Evolutionary conservation across 2,113 vertebrate species (phyloP).

Genomic region (Notothenia rossii): DNA sequence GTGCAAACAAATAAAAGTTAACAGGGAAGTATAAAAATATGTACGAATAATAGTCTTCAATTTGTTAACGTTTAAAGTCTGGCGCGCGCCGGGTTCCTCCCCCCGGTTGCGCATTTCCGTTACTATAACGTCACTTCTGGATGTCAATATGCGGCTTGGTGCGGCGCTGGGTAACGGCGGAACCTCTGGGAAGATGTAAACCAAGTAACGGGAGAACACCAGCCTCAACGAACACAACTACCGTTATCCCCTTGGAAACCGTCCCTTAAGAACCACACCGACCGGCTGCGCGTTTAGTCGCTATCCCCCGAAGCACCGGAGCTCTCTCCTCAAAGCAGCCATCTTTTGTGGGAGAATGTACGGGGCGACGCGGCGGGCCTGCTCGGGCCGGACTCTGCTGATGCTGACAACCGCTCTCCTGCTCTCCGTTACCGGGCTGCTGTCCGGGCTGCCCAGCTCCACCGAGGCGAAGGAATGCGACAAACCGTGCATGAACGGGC

Average conservation of each 20-base stretch:
- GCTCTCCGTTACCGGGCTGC: conserved; percentile 65
- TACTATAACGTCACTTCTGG: conserved; percentile 81
- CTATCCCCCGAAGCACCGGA: conserved; percentile 42
- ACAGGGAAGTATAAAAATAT: too few relatives aligned
- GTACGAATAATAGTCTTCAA: neutral
- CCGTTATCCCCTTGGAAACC: neutral
- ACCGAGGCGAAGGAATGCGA: conserved; percentile 91
- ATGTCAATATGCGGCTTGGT: conserved; percentile 81
- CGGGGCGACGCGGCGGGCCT: conserved; percentile 79
- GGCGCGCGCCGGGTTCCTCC: neutral
- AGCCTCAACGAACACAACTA: conserved; percentile 21
- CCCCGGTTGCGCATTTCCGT: conserved; percentile 78
- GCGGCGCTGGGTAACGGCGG: conserved; percentile 74
- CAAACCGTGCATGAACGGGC: conserved; percentile 92
- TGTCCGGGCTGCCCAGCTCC: conserved; percentile 75
- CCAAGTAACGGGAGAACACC: conserved; percentile 42
- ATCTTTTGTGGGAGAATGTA: conserved; percentile 82
- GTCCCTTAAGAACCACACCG: neutral
- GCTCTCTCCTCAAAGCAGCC: conserved; percentile 67
- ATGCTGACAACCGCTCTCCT: conserved; percentile 72
- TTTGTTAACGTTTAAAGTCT: conserved; percentile 35
- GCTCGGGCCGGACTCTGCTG: conserved; percentile 70
- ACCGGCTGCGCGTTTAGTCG: neutral
- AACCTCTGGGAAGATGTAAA: conserved; percentile 78
- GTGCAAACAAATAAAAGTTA: conserved; percentile 7